Percentiles rank a stretch among this genome's conserved stretches.
Evolutionary conservation across 1,140 invertebrate genomes (phyloP).

Genomic region (Anagrus nilaparvatae): DNA sequence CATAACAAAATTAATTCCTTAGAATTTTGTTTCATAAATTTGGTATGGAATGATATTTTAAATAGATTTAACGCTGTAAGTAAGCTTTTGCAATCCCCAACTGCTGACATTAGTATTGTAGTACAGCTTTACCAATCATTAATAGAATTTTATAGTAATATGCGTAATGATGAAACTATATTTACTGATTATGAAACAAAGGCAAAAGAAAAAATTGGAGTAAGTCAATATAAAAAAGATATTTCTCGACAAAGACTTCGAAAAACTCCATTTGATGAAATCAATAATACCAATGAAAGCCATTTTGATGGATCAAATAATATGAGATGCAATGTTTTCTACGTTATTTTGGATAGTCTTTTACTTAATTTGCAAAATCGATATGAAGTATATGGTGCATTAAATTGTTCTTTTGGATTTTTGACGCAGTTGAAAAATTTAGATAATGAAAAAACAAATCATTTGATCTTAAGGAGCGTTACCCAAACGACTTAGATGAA

Average conservation of each 20-base stretch:
- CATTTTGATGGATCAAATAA: too few relatives aligned
- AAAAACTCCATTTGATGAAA: neutral
- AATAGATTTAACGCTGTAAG: neutral
- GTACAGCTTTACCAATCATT: neutral
- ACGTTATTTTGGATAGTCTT: slow-evolving; percentile 1
- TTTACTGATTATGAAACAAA: neutral
- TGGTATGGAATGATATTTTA: slow-evolving; percentile 6
- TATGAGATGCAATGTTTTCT: neutral
- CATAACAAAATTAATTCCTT: neutral
- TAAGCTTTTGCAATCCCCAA: neutral
- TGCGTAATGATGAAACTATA: neutral
- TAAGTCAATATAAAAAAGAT: neutral
- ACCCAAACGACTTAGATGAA: neutral
- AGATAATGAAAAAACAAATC: neutral
- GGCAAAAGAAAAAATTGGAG: slow-evolving; percentile 2
- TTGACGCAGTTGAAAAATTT: neutral
- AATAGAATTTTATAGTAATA: neutral
- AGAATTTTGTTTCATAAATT: neutral
- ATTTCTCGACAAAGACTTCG: neutral
- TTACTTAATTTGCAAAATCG: neutral
- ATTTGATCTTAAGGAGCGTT: neutral
- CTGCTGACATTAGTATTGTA: neutral
- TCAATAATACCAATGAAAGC: neutral
- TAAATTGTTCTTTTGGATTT: neutral
- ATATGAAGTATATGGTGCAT: neutral